Percentiles rank a stretch among this genome's conserved stretches.
Evolutionary conservation across 2,797 vertebrate genomes (phyloP).

Genomic region (Gymnocypris eckloni): DNA sequence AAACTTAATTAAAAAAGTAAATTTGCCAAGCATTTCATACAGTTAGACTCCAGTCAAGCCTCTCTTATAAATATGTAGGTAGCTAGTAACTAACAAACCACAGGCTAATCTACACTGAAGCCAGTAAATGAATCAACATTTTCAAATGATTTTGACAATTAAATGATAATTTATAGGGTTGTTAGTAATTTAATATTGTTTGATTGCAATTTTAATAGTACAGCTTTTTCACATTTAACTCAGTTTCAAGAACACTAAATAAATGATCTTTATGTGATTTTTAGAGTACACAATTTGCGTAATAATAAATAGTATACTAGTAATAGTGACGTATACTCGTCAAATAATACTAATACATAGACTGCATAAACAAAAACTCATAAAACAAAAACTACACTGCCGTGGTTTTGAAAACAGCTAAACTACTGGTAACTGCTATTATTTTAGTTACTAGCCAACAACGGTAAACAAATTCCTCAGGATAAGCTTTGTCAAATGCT

Average conservation of each 20-base stretch:
- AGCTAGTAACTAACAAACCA: neutral
- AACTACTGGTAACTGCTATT: neutral
- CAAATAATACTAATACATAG: neutral
- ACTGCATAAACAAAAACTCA: neutral
- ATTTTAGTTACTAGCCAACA: neutral
- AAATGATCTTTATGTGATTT: neutral
- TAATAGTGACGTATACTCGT: neutral
- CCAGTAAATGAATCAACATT: neutral
- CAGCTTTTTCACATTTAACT: neutral
- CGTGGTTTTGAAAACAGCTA: neutral
- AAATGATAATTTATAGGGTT: neutral
- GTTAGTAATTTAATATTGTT: neutral
- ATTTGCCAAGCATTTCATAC: neutral
- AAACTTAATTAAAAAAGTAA: neutral
- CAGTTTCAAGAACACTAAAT: neutral
- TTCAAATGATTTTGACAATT: too few species aligned
- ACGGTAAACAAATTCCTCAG: neutral
- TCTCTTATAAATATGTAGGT: neutral
- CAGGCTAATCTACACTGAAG: neutral
- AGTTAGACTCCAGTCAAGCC: neutral
- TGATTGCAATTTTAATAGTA: too few species aligned
- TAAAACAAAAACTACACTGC: neutral
- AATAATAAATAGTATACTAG: neutral
- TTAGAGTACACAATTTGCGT: neutral
- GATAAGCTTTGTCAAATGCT: conserved; percentile 50